Percentiles rank a stretch among this genome's conserved stretches.
These are phyloP conservation scores for Oceanites oceanicus DNA, from an alignment of 2,113 vertebrate species.

Conservation along the genomic window DNA sequence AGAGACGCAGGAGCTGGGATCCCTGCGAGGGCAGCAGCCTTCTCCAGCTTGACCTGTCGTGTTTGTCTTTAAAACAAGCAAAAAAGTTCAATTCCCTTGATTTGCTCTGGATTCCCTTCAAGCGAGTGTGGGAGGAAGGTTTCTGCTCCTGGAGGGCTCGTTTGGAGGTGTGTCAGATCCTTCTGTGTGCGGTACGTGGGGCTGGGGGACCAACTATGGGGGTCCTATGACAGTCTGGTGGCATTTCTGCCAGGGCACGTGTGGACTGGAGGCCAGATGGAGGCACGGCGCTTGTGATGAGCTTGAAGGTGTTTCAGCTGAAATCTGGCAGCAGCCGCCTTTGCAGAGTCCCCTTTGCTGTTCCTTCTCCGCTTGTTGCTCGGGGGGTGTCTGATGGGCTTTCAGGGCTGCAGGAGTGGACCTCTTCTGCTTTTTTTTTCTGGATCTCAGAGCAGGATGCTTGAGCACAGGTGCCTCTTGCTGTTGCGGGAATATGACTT, in stretches of 20 bases:
- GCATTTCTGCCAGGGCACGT: background rate
- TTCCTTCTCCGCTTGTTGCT: background rate
- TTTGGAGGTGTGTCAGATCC: background rate
- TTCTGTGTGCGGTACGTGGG: accelerated
- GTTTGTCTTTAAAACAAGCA: background rate
- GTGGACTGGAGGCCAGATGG: background rate
- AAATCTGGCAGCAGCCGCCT: background rate
- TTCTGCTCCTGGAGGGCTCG: background rate
- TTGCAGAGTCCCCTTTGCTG: background rate
- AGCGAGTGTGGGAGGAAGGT: background rate
- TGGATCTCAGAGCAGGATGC: background rate
- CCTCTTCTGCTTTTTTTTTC: background rate
- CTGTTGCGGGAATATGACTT: background rate
- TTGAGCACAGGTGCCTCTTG: background rate
- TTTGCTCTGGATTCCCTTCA: background rate
- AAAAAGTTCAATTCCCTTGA: background rate
- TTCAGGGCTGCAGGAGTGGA: background rate
- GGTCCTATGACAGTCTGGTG: background rate
- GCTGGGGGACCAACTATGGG: background rate
- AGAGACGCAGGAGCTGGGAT: background rate
- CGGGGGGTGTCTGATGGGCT: accelerated
- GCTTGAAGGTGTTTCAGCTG: background rate
- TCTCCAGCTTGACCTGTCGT: background rate
- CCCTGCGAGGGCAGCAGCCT: background rate
- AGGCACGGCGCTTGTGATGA: accelerated